Base-by-base conservation (phyloP, 1,140 invertebrate genomes). In the Neotoxoptera formosana region DNA sequence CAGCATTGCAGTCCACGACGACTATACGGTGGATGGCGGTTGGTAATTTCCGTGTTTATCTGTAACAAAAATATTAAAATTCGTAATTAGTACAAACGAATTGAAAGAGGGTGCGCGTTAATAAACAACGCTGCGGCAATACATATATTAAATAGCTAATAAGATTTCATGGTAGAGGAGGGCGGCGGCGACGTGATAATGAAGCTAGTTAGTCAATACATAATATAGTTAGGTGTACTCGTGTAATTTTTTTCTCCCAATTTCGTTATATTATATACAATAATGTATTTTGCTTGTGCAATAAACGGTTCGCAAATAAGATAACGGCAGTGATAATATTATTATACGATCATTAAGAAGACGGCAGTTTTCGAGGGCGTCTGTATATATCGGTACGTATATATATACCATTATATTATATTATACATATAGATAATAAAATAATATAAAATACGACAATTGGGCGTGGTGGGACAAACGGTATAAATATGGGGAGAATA, bases 311-410 rank as follows among this genome's bases (percentile, higher is more conserved):
- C 23, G 21, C 36, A 25, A 8, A 84, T 41, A 41, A 48, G 90
- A 91, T n/a, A 47, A 67, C 53, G 41, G 90, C 76, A 25, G 30
- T 53, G 90, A 83, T 92, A 91, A 47, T 81, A 91, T 76, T 91
- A 91, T 91, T 91, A 91, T 48, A 48, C 90, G 45, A 45, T 81
- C 90, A 81, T 91, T 91, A 91, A 91, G 67, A 34, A 45, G 36
- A 48, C 90, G 56, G 56, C 14, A 76, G 17, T 76, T 76, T n/a
- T 76, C 60, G 60, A 30, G n/a, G 60, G 60, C 60, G 17, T 23
- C n/a, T 11, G 0, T 47, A 41, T n/a, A n/a, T n/a, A n/a, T n/a
- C n/a, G n/a, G n/a, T 45, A 45, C 34, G 14, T 45, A 84, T 84
- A 11, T 23, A 84, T 41, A 83, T 88, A 7, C 21, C 86, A n/a